These are phyloP conservation scores for Steatornis caripensis DNA, from an alignment of 2,113 vertebrate genomes.

Conservation along the genomic window DNA sequence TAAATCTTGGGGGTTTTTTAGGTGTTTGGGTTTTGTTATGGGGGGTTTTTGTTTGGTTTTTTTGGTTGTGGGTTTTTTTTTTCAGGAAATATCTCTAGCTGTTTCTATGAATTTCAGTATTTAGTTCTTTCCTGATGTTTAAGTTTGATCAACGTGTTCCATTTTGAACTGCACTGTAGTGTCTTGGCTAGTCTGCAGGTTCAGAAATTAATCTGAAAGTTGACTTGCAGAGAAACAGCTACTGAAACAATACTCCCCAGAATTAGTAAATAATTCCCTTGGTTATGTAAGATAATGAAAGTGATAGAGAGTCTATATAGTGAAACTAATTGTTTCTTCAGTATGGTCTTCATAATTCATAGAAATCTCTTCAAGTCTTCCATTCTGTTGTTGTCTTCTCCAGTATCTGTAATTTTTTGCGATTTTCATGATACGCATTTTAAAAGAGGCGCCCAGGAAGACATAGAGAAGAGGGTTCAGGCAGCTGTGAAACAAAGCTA, in stretches of 20 bases:
- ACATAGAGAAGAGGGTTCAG: constrained; percentile 89
- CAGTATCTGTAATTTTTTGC: constrained; percentile 75
- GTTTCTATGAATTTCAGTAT: neutral
- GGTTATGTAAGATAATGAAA: neutral
- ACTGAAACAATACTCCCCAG: neutral
- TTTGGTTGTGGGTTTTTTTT: too few species aligned
- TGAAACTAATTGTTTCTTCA: constrained; percentile 75
- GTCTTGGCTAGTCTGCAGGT: neutral
- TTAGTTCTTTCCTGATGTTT: neutral
- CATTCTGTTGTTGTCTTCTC: constrained; percentile 59
- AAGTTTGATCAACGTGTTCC: neutral
- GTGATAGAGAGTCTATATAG: constrained; percentile 60
- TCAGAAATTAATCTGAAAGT: neutral
- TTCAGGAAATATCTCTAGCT: neutral
- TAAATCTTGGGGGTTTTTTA: neutral
- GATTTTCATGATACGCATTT: constrained; percentile 76
- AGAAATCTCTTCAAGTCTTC: constrained; percentile 69
- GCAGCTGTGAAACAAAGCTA: constrained; percentile 89
- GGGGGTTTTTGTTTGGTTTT: neutral
- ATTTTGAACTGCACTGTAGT: neutral
- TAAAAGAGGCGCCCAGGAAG: constrained; percentile 86
- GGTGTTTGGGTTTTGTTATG: neutral
- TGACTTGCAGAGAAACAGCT: neutral
- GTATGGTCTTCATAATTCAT: constrained; percentile 65
- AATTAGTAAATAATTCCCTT: neutral